Percentiles rank a stretch among this genome's conserved stretches.
phyloP scores from a whole-genome alignment of 2,797 vertebrate genomes.

The Aplochiton taeniatus region DNA sequence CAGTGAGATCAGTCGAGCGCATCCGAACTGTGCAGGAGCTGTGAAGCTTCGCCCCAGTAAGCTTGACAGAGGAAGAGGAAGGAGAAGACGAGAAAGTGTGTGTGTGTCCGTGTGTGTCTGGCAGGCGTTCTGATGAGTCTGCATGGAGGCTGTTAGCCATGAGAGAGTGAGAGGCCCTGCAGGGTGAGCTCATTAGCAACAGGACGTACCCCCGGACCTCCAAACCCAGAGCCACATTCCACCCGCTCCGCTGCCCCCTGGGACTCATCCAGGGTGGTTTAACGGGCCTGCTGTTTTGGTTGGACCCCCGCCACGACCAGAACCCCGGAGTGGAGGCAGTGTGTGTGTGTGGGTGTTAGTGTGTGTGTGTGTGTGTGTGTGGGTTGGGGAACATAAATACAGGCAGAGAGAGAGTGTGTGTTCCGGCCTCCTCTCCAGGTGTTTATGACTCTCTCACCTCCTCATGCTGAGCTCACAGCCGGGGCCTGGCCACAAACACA shows the following conservation, averaged over 20 bases:
- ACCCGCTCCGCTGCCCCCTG: slow-evolving; percentile 48
- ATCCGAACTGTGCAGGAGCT: background rate
- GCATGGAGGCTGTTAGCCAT: slow-evolving; percentile 44
- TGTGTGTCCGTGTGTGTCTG: background rate
- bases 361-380: background rate
- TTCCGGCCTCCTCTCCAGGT: slow-evolving; percentile 62
- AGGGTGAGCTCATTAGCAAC: slow-evolving; percentile 69
- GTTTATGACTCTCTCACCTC: slow-evolving; percentile 58
- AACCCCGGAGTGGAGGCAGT: slow-evolving; percentile 19
- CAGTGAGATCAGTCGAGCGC: background rate
- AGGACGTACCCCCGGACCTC: slow-evolving; percentile 69
- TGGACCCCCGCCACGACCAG: slow-evolving; percentile 57
- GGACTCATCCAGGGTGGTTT: slow-evolving; percentile 60
- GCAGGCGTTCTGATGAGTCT: slow-evolving; percentile 36
- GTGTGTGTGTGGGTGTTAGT: background rate
- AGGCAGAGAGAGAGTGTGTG: slow-evolving; percentile 51
- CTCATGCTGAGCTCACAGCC: slow-evolving; percentile 52
- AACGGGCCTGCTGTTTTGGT: slow-evolving; percentile 61
- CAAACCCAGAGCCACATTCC: slow-evolving; percentile 63
- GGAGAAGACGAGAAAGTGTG: background rate
- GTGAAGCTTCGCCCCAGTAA: too few species aligned
- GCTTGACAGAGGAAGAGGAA: background rate
- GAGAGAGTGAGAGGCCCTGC: slow-evolving; percentile 46
- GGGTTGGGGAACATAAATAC: slow-evolving; percentile 41
- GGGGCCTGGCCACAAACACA: slow-evolving; percentile 27